These are phyloP conservation scores for Babyrousa celebensis DNA, from an alignment of 2,797 vertebrate genomes.

Conservation along the genomic window DNA sequence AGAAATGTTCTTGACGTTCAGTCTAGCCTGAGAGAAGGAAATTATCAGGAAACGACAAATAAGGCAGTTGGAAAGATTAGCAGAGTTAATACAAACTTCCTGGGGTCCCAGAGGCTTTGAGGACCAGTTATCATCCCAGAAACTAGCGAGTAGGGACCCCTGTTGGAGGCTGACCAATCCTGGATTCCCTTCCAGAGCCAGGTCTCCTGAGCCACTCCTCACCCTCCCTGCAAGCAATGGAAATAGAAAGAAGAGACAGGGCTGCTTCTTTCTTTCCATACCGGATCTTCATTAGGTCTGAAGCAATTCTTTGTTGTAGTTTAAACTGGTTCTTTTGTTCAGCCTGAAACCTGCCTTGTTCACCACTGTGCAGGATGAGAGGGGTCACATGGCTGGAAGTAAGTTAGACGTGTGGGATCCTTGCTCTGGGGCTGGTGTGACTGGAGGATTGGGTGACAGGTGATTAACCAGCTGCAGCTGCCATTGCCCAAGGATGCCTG, in stretches of 20 bases:
- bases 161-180: background rate
- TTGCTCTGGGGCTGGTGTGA: constrained; percentile 20
- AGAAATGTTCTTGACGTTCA: background rate
- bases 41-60: background rate
- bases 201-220: background rate
- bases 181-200: background rate
- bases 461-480: constrained; percentile 62
- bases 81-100: background rate
- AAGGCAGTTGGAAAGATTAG: background rate
- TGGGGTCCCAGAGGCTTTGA: background rate
- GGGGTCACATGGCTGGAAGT: background rate
- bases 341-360: constrained; percentile 39
- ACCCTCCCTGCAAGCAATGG: background rate
- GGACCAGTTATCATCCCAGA: background rate
- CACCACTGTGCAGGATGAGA: background rate
- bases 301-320: constrained; percentile 82
- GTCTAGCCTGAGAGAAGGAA: background rate
- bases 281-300: constrained; percentile 66
- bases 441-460: constrained; percentile 72
- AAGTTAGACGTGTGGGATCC: constrained; percentile 77
- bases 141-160: no score
- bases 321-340: constrained; percentile 78
- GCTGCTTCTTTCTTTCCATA: constrained; percentile 65
- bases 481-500: background rate
- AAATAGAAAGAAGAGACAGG: constrained; percentile 62